Evolutionary conservation across 1,140 invertebrate genomes (phyloP).

Genomic region (Tyrophagus putrescentiae): DNA sequence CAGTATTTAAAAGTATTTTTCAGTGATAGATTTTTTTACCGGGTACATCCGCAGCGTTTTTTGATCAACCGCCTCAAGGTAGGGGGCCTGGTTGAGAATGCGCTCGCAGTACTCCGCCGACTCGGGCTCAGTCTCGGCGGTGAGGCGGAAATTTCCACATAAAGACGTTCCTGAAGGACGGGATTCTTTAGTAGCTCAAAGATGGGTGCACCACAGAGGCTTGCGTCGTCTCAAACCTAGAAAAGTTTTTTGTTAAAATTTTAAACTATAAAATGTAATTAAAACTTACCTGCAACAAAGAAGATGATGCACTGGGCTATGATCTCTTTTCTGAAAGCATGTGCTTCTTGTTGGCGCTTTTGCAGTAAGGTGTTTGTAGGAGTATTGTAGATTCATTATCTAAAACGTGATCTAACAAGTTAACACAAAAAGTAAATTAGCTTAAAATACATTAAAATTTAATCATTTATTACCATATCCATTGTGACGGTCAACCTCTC

Average conservation of each 20-base stretch:
- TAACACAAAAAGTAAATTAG: no score
- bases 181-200: slow-evolving; percentile 38
- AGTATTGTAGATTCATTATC: no score
- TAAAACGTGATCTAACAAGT: no score
- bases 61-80: slow-evolving; percentile 34
- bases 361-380: no score
- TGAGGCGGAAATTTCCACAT: slow-evolving; percentile 32
- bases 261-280: no score
- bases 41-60: slow-evolving; percentile 33
- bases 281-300: slow-evolving; percentile 38
- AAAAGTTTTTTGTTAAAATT: no score
- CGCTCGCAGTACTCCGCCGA: not conserved
- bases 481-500: no score
- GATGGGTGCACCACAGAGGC: slow-evolving; percentile 36
- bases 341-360: no score
- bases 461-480: no score
- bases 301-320: slow-evolving; percentile 12
- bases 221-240: slow-evolving; percentile 38
- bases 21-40: no score
- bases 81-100: slow-evolving; percentile 22
- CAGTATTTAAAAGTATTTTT: no score
- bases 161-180: slow-evolving; percentile 36
- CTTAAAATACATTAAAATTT: no score
- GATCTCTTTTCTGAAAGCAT: not conserved
- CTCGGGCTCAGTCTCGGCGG: slow-evolving; percentile 1